These are phyloP conservation scores for Thaumetopoea pityocampa DNA, from an alignment of 1,140 invertebrate species.

Conservation along the genomic window DNA sequence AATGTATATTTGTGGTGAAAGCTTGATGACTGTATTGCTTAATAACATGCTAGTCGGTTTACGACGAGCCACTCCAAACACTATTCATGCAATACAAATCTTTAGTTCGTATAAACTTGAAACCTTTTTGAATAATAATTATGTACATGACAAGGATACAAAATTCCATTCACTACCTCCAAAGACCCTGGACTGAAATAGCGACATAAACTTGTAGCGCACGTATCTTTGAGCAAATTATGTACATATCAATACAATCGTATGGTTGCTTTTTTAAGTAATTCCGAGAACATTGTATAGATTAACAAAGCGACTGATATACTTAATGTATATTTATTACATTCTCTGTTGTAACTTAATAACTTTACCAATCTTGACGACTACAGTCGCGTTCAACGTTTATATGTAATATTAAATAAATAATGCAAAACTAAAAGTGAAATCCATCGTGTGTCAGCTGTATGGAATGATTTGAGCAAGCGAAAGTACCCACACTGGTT, in stretches of 20 bases:
- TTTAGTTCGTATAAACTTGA: conserved; percentile 21
- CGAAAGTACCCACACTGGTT: conserved; percentile 70
- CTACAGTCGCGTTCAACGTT: no score
- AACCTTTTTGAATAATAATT: conserved; percentile 38
- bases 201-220: conserved; percentile 3
- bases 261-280: not conserved
- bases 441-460: conserved; percentile 46
- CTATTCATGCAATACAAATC: conserved; percentile 20
- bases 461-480: conserved; percentile 42
- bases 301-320: no score
- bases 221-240: conserved; percentile 6
- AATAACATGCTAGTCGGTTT: conserved; percentile 24
- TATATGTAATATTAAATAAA: conserved; percentile 1
- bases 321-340: no score
- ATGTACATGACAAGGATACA: conserved; percentile 30
- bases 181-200: conserved; percentile 18
- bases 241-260: conserved; percentile 2
- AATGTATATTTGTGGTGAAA: conserved; percentile 7
- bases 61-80: conserved; percentile 16
- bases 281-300: no score
- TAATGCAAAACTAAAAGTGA: conserved; percentile 45
- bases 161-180: conserved; percentile 24
- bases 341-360: no score
- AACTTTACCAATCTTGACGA: no score
- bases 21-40: conserved; percentile 7